Percentiles rank a stretch among this genome's conserved stretches.
These are phyloP conservation scores for Achlya flavicornis DNA, from an alignment of 2,888 invertebrate species.

Conservation along the genomic window DNA sequence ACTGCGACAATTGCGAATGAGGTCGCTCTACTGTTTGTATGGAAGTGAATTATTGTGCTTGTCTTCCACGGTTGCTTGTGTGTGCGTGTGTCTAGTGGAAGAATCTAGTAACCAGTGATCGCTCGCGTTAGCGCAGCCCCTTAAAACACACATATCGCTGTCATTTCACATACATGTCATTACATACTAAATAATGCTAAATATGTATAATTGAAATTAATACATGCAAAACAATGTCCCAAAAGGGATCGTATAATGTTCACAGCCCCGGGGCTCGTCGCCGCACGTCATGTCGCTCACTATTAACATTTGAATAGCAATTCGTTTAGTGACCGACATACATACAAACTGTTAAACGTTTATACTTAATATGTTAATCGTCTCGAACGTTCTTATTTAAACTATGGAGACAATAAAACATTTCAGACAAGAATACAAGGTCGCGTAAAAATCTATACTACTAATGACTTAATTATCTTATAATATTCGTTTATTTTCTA, in stretches of 20 bases:
- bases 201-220: not conserved
- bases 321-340: not conserved
- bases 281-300: not conserved
- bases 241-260: not conserved
- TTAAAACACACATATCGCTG: not conserved
- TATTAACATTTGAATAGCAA: conserved; percentile 1
- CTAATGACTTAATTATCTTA: no score
- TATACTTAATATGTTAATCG: not conserved
- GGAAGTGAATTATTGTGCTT: no score
- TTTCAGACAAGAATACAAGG: not conserved
- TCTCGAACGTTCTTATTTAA: no score
- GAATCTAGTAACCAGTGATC: no score
- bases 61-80: no score
- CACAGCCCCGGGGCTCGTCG: conserved; percentile 2
- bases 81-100: no score
- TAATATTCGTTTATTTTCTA: no score
- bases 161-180: no score
- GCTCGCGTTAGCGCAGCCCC: no score
- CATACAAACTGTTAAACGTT: not conserved
- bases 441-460: not conserved
- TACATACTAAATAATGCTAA: conserved; percentile 3
- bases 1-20: no score
- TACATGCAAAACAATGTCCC: not conserved
- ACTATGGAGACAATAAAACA: not conserved
- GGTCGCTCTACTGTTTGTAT: no score